Conservation (phyloP, 2,797 vertebrate species). For the Scomberomorus guttatus region DNA sequence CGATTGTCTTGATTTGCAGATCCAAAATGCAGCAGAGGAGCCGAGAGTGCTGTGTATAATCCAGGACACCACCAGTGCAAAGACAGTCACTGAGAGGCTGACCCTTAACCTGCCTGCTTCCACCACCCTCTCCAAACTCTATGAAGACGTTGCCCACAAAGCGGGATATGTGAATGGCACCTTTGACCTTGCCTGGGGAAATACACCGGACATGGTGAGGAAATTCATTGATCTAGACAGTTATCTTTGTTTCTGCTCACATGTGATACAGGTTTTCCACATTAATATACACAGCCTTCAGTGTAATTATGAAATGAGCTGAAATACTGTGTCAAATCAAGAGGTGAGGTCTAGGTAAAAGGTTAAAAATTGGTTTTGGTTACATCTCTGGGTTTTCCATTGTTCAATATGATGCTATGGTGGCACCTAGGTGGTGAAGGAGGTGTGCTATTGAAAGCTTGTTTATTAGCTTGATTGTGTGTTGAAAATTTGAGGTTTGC, state of each 20-base stretch:
- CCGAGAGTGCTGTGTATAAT: conserved; percentile 97
- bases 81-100: conserved; percentile 92
- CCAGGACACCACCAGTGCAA: conserved; percentile 96
- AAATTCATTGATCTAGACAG: background rate
- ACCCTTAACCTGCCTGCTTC: conserved; percentile 97
- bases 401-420: background rate
- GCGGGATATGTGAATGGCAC: conserved; percentile 93
- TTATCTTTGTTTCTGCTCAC: background rate
- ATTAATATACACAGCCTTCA: background rate
- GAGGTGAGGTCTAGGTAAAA: background rate
- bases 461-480: background rate
- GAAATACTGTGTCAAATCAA: background rate
- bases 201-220: conserved; percentile 85
- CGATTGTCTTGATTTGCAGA: conserved; percentile 83
- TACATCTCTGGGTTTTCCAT: background rate
- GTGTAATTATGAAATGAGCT: background rate
- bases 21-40: conserved; percentile 98
- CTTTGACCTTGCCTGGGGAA: conserved; percentile 93
- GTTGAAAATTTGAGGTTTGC: background rate
- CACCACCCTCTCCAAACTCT: conserved; percentile 91
- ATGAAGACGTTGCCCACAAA: conserved; percentile 94
- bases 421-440: background rate
- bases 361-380: background rate
- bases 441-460: background rate
- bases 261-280: background rate